Percentiles rank a stretch among this genome's conserved stretches.
These are phyloP conservation scores for Alaudala cheleensis DNA, from an alignment of 2,113 vertebrate species.

Conservation along the genomic window DNA sequence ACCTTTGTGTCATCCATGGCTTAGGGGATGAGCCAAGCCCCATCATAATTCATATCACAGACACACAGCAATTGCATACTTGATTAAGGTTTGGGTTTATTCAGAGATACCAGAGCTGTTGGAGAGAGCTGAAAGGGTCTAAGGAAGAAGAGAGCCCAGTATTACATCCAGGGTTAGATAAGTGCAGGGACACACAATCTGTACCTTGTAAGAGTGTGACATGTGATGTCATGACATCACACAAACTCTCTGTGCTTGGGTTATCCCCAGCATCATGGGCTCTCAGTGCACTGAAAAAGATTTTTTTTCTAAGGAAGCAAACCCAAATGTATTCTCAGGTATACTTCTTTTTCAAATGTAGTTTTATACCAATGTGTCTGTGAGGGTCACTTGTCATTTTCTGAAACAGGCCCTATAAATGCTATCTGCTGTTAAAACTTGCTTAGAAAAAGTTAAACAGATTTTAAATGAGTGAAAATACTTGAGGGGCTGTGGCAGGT, in stretches of 20 bases:
- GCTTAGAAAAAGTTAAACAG: background rate
- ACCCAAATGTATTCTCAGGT: background rate
- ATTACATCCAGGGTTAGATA: background rate
- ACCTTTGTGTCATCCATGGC: background rate
- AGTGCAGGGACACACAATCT: background rate
- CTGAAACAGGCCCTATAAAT: background rate
- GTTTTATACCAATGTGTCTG: background rate
- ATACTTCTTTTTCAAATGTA: background rate
- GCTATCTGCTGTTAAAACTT: background rate
- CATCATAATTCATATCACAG: background rate
- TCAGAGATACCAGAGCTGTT: background rate
- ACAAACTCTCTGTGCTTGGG: background rate
- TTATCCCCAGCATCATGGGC: background rate
- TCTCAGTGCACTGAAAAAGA: background rate
- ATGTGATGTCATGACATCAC: rapidly evolving
- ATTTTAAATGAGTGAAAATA: background rate
- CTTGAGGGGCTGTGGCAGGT: no score
- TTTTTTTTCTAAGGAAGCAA: background rate
- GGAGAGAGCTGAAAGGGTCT: background rate
- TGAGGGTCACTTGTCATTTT: background rate
- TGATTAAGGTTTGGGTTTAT: background rate
- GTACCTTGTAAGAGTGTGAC: background rate
- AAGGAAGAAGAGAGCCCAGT: background rate
- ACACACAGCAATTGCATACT: background rate
- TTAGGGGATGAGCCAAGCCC: background rate